Evolutionary conservation across 2,888 invertebrate genomes (phyloP), one percentile per base, ranked within the genome.

Genomic region (Hoplodrina blanda): DNA sequence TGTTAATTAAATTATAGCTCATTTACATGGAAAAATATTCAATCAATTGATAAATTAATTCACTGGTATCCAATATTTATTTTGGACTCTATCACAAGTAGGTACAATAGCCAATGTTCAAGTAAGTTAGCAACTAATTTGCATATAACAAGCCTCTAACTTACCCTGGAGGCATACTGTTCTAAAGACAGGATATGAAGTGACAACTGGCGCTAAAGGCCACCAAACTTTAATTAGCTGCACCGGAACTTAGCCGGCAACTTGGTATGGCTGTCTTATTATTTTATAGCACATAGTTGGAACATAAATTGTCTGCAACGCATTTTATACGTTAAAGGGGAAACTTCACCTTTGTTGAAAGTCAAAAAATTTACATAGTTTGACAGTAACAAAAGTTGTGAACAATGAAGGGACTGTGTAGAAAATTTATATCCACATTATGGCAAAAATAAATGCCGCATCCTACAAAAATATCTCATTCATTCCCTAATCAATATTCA

Each of bases 201-300:
- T 88, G 91, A 89, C 90, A 90, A 91, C 88, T 86, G 86, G 78
- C 85, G 88, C 86, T 79, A 78, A 81, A 90, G 89, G 91, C 88
- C 85, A 83, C 81, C 85, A 84, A 90, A 92, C 86, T 91, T 92
- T 90, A 92, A 93, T 91, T 91, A 89, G 85, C 81, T 87, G 81
- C 84, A 85, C 88, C 78, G 62, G 78, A 83, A 80, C 76, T 81
- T 79, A 64, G 41, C 30, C 66, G 55, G 60, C 70, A 79, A 68
- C 62, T 76, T 59, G 37, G 70, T 73, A 67, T 64, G 61, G 70
- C 69, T 64, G 69, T 70, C 66, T 69, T 61, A 76, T 79, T 81
- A 82, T 79, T 79, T 81, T 69, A 81, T 79, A 73, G 67, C 68
- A 61, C 65, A 69, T 69, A 72, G 64, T 69, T 63, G 55, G 52